Conservation (phyloP, 1,140 invertebrate genomes). For the Meloidogyne floridensis region DNA sequence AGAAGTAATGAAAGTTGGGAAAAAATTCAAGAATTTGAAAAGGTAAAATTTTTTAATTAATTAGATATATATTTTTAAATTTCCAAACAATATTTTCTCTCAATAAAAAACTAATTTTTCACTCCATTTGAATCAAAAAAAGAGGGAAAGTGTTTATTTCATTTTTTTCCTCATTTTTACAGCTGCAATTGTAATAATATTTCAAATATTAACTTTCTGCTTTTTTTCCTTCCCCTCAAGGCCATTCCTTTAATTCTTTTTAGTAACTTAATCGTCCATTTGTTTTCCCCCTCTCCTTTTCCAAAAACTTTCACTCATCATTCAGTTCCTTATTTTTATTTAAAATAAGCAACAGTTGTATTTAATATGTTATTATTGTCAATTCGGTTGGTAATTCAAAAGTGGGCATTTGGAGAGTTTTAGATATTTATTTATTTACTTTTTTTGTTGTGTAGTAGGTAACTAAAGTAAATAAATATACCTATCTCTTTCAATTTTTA, state of each 20-base stretch:
- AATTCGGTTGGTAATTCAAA: too few species aligned
- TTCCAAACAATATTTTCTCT: neutral
- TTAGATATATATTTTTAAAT: too few species aligned
- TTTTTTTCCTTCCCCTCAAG: neutral
- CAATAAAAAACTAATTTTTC: neutral
- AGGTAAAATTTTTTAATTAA: too few species aligned
- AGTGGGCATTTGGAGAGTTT: too few species aligned
- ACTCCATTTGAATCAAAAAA: neutral
- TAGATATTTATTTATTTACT: neutral
- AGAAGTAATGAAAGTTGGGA: slow-evolving; percentile 7
- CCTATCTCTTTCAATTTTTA: too few species aligned
- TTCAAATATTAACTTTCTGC: too few species aligned
- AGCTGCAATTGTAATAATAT: too few species aligned
- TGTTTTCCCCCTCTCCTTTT: neutral
- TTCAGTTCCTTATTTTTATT: slow-evolving; percentile 7
- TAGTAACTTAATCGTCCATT: neutral
- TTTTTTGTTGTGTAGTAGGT: neutral
- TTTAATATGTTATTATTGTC: too few species aligned
- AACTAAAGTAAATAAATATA: too few species aligned
- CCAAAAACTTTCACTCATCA: slow-evolving; percentile 5
- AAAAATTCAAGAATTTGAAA: neutral
- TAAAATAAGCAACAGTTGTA: neutral
- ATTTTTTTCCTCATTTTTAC: too few species aligned
- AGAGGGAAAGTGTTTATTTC: neutral
- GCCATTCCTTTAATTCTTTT: neutral